Evolutionary conservation across 1,140 invertebrate species (phyloP).

Genomic region (Megathymus violae): DNA sequence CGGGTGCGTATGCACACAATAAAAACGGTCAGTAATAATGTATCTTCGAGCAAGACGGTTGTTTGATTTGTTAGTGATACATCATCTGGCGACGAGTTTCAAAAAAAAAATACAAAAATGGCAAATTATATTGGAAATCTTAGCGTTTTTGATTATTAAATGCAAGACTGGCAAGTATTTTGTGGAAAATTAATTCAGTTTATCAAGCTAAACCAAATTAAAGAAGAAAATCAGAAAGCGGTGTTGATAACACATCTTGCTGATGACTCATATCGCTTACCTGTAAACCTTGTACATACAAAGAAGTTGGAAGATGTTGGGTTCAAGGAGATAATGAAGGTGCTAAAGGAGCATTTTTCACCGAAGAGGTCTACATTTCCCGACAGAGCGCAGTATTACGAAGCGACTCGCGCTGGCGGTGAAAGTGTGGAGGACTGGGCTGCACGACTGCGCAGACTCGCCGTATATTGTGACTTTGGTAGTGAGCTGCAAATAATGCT

Average conservation of each 20-base stretch:
- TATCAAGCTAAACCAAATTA: slow-evolving; percentile 30
- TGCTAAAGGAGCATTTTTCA: slow-evolving; percentile 25
- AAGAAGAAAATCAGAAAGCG: slow-evolving; percentile 26
- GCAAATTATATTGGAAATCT: slow-evolving; percentile 32
- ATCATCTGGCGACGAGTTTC: neutral
- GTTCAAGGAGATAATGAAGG: slow-evolving; percentile 26
- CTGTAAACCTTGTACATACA: slow-evolving; percentile 27
- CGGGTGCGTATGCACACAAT: no score
- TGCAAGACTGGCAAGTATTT: slow-evolving; percentile 35
- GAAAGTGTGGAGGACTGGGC: slow-evolving; percentile 37
- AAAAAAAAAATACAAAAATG: slow-evolving; percentile 27
- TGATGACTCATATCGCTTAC: slow-evolving; percentile 33
- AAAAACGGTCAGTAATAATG: no score
- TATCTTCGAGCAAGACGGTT: no score
- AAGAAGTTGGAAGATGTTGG: slow-evolving; percentile 20
- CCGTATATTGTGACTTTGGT: slow-evolving; percentile 39
- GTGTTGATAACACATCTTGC: slow-evolving; percentile 33
- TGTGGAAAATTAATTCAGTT: slow-evolving; percentile 31
- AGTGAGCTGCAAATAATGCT: slow-evolving; percentile 32
- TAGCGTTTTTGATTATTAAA: slow-evolving; percentile 23
- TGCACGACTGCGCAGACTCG: slow-evolving; percentile 35
- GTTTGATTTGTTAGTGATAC: neutral
- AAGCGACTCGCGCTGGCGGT: slow-evolving; percentile 6
- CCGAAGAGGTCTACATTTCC: slow-evolving; percentile 31
- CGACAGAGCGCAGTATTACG: slow-evolving; percentile 34